Evolutionary conservation across 1,140 invertebrate species (phyloP).

Genomic region (Acromyrmex echinatior): DNA sequence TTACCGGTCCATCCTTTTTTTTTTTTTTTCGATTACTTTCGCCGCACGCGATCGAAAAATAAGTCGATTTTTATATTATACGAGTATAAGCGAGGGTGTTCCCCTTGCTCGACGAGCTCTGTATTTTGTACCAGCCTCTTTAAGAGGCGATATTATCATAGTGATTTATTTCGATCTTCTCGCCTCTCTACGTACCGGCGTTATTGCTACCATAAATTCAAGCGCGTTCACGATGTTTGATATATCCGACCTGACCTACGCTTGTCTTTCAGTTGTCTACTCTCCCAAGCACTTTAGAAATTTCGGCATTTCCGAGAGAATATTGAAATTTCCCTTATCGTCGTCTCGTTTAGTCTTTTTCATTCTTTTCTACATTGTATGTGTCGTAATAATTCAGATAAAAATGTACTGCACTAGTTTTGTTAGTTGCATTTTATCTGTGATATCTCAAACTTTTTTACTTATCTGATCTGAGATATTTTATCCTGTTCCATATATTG

Average conservation of each 20-base stretch:
- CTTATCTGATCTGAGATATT: neutral
- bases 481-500: neutral
- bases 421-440: neutral
- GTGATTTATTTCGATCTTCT: slow-evolving; percentile 73
- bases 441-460: neutral
- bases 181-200: slow-evolving; percentile 48
- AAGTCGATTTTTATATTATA: neutral
- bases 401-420: neutral
- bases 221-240: slow-evolving; percentile 62
- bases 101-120: neutral
- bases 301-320: slow-evolving; percentile 2
- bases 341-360: neutral
- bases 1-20: too few relatives aligned
- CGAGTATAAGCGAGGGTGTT: neutral
- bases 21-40: neutral
- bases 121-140: slow-evolving; percentile 13
- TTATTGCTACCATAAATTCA: slow-evolving; percentile 75
- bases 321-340: slow-evolving; percentile 18
- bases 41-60: neutral
- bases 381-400: neutral
- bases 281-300: neutral
- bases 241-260: slow-evolving; percentile 69
- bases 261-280: slow-evolving; percentile 55
- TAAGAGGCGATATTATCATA: slow-evolving; percentile 65
- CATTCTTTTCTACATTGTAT: neutral